These are phyloP conservation scores for Lamellibrachia satsuma DNA, from an alignment of 2,888 invertebrate genomes.

Conservation along the genomic window DNA sequence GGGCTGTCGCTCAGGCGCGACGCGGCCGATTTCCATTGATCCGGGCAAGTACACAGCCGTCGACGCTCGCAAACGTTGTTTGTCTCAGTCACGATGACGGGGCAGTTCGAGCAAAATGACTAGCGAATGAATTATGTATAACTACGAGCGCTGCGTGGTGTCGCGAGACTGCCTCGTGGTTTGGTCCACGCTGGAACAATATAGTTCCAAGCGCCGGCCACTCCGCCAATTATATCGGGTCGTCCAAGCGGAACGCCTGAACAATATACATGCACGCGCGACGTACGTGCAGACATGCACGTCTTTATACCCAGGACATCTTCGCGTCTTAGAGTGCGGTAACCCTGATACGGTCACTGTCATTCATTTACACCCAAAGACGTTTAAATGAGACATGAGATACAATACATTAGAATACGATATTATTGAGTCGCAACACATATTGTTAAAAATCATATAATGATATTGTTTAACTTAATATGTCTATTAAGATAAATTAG, in stretches of 20 bases:
- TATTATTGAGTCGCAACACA: too few species aligned
- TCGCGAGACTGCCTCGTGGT: not conserved
- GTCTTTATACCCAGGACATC: too few species aligned
- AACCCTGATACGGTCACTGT: too few species aligned
- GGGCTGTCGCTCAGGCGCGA: not conserved
- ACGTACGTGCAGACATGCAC: not conserved
- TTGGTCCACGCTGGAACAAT: not conserved
- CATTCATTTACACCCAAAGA: too few species aligned
- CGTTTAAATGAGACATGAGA: not conserved
- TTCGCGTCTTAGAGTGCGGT: too few species aligned
- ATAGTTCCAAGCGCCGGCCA: not conserved
- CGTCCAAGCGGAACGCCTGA: not conserved
- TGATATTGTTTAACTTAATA: not conserved
- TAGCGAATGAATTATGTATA: not conserved
- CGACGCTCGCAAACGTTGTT: not conserved
- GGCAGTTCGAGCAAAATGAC: not conserved
- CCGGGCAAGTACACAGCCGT: not conserved
- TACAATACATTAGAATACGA: not conserved
- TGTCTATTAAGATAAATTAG: not conserved
- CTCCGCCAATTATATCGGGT: not conserved
- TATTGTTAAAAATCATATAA: not conserved
- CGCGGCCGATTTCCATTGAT: not conserved
- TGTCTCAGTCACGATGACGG: not conserved
- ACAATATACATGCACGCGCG: not conserved
- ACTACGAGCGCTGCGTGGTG: not conserved